phyloP scores from a whole-genome alignment of 2,888 invertebrate genomes.

The Aspidiotus rigidus region DNA sequence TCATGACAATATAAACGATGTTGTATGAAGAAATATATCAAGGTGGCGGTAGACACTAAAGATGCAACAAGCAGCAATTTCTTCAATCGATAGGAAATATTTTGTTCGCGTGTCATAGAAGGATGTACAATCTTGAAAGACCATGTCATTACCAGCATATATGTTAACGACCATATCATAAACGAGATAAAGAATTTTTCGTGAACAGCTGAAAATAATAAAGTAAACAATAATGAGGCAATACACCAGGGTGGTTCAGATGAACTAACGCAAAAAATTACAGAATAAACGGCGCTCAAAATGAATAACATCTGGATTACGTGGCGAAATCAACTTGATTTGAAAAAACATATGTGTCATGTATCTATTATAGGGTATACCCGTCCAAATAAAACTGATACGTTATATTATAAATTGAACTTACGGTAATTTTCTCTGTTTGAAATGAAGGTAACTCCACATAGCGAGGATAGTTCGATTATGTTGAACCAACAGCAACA shows the following conservation, averaged over 20 bases:
- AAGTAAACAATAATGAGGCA: no score
- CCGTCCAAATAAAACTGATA: no score
- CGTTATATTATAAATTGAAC: conserved; percentile 41
- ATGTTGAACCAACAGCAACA: conserved; percentile 74
- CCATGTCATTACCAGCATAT: conserved; percentile 69
- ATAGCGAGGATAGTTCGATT: conserved; percentile 73
- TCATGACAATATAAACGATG: conserved; percentile 83
- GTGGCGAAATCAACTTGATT: no score
- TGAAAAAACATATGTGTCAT: no score
- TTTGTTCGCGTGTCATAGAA: conserved; percentile 43
- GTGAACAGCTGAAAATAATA: conserved; percentile 60
- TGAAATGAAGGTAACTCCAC: conserved; percentile 85
- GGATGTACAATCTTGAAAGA: conserved; percentile 43
- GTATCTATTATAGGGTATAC: no score
- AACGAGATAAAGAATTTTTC: conserved; percentile 87
- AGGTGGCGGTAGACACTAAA: conserved; percentile 67
- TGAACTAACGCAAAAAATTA: no score
- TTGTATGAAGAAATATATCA: conserved; percentile 77
- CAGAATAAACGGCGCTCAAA: no score
- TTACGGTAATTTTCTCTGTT: conserved; percentile 93
- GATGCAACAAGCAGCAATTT: conserved; percentile 66
- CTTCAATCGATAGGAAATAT: conserved; percentile 51
- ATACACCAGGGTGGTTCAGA: no score
- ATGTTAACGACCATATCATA: conserved; percentile 71
- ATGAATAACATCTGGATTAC: no score